These are phyloP conservation scores for Acrocera orbiculus DNA, from an alignment of 2,888 invertebrate genomes.

Conservation along the genomic window DNA sequence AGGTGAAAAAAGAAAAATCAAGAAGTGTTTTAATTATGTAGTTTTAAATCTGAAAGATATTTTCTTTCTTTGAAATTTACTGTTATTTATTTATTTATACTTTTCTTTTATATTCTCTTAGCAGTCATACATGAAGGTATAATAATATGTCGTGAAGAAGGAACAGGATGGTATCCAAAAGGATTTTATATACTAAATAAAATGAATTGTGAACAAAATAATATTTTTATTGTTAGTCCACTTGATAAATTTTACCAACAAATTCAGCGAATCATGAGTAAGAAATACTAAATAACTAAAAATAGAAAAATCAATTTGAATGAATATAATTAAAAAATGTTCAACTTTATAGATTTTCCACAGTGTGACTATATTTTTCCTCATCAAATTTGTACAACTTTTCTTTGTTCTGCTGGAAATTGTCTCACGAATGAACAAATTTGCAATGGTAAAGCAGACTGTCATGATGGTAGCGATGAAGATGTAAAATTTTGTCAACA, in stretches of 20 bases:
- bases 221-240: conserved; percentile 14
- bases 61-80: too few species aligned
- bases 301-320: too few species aligned
- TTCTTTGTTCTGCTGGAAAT: conserved; percentile 49
- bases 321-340: conserved; percentile 2
- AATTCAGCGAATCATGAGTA: conserved; percentile 24
- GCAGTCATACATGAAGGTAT: conserved; percentile 44
- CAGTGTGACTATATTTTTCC: too few species aligned
- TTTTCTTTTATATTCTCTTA: conserved; percentile 11
- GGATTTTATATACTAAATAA: conserved; percentile 45
- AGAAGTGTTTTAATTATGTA: too few species aligned
- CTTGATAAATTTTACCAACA: conserved; percentile 17
- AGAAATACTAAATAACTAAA: too few species aligned
- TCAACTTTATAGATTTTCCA: conserved; percentile 16
- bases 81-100: too few species aligned
- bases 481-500: conserved; percentile 21
- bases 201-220: conserved; percentile 23
- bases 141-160: conserved; percentile 44
- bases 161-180: conserved; percentile 51
- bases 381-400: conserved; percentile 34
- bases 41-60: too few species aligned
- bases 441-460: conserved; percentile 51
- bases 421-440: conserved; percentile 41
- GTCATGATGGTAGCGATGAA: conserved; percentile 54
- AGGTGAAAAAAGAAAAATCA: too few species aligned